Evolutionary conservation across 2,888 invertebrate genomes (phyloP), one percentile per base, ranked within the genome.

Genomic region (Thymelicus lineola): DNA sequence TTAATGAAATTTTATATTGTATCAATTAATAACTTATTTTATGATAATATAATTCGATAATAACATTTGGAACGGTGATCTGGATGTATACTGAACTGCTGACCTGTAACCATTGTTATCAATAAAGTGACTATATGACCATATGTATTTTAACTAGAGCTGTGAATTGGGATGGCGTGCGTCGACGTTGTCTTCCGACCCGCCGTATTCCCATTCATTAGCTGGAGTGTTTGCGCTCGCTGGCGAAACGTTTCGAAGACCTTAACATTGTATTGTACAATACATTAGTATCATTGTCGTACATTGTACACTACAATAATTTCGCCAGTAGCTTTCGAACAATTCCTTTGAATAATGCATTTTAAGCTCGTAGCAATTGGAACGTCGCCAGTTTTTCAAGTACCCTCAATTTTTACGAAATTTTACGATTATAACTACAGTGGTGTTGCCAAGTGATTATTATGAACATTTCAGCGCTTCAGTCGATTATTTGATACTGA

Each of bases 161-260:
- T 42, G 42, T 12, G 42, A 12, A 12, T 42, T 42, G 42, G 42
- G 10, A 42, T 12, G 42, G n/a, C 50, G 50, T 9, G 9, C 50
- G 20, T 4, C 20, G 20, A 9, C n/a, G 2, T 0, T 17, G 50
- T 5, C 50, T 50, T 50, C 20, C 17, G 20, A 10, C n/a, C 2
- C 48, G 10, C n/a, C 5, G 55, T 58, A 57, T 59, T 46, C 46
- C 45, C 28, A 66, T 66, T 66, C 60, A 67, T 45, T 17, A 58
- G 57, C 9, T 65, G 46, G 35, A 65, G 65, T 46, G 57, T 45
- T 46, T 58, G 35, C 57, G 65, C 14, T 63, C 10, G 38, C 53
- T 58, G 45, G 35, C 57, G 55, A 65, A 64, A 64, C 57, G 64
- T 28, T 55, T 45, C 42, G 55, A 35, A 45, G 45, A 57, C 17